Evolutionary conservation across 2,113 vertebrate species (phyloP).

Genomic region (Nannospalax galili): DNA sequence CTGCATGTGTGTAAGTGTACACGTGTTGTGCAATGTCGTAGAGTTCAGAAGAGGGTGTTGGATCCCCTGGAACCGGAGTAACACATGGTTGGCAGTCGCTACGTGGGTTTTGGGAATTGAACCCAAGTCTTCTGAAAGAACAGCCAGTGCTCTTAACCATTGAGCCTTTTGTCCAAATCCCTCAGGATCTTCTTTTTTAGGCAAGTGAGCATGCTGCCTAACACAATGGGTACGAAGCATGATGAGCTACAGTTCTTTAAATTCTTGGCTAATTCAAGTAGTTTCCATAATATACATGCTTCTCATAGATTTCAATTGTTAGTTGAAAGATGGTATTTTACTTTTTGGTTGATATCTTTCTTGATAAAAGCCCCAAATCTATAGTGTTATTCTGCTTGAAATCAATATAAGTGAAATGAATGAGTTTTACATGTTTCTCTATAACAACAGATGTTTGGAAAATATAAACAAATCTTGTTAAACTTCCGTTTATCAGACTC

Average conservation of each 20-base stretch:
- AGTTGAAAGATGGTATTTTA: not conserved
- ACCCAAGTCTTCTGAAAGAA: too few species aligned
- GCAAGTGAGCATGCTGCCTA: not conserved
- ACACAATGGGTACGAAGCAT: not conserved
- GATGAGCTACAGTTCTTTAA: not conserved
- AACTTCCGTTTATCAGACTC: not conserved
- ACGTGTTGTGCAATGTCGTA: too few species aligned
- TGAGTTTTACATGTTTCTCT: not conserved
- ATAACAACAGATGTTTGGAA: not conserved
- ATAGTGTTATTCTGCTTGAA: not conserved
- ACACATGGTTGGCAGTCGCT: too few species aligned
- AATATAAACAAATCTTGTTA: conserved; percentile 9
- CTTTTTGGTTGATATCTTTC: not conserved
- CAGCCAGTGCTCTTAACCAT: too few species aligned
- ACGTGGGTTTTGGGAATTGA: too few species aligned
- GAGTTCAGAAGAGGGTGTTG: too few species aligned
- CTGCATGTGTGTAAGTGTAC: too few species aligned
- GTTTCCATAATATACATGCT: not conserved
- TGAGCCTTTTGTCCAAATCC: too few species aligned
- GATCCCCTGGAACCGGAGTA: too few species aligned
- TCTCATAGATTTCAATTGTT: not conserved
- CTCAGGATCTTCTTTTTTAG: not conserved
- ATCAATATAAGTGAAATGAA: not conserved
- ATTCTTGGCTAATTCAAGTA: not conserved
- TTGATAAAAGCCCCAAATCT: not conserved